These are phyloP conservation scores for Lepus townsendii DNA, from an alignment of 2,797 vertebrate species.

Conservation along the genomic window DNA sequence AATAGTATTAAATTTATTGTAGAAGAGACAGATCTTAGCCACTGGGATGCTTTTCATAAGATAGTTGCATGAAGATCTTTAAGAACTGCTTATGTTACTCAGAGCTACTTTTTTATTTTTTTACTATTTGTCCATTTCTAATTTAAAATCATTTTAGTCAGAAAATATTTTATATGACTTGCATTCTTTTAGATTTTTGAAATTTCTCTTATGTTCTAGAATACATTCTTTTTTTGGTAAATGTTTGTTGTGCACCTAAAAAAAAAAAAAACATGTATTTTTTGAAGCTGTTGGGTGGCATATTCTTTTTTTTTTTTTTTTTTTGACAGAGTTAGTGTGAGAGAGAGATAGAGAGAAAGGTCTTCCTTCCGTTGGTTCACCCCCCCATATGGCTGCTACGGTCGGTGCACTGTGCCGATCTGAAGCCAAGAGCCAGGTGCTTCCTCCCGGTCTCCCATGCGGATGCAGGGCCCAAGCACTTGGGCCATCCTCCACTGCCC, in stretches of 20 bases:
- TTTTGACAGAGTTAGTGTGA: too few species aligned
- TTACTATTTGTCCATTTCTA: too few species aligned
- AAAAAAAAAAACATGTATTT: background rate
- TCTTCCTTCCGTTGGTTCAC: too few species aligned
- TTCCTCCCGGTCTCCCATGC: too few species aligned
- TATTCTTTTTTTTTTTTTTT: background rate
- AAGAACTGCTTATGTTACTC: background rate
- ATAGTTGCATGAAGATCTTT: background rate
- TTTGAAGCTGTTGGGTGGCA: background rate
- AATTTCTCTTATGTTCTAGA: background rate
- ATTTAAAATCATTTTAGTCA: background rate
- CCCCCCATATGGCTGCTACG: too few species aligned
- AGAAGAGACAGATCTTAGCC: background rate
- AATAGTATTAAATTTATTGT: background rate
- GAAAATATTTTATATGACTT: background rate
- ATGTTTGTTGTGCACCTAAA: background rate
- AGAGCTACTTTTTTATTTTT: background rate
- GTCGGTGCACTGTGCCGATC: too few species aligned
- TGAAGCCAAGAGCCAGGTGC: too few species aligned
- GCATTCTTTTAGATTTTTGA: background rate
- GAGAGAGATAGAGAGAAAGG: too few species aligned
- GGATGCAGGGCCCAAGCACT: too few species aligned
- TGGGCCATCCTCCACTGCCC: too few species aligned
- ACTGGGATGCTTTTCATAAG: background rate
- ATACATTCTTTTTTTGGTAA: background rate